Evolutionary conservation across 2,888 invertebrate genomes (phyloP).

Genomic region (Sinotaia quadrata): DNA sequence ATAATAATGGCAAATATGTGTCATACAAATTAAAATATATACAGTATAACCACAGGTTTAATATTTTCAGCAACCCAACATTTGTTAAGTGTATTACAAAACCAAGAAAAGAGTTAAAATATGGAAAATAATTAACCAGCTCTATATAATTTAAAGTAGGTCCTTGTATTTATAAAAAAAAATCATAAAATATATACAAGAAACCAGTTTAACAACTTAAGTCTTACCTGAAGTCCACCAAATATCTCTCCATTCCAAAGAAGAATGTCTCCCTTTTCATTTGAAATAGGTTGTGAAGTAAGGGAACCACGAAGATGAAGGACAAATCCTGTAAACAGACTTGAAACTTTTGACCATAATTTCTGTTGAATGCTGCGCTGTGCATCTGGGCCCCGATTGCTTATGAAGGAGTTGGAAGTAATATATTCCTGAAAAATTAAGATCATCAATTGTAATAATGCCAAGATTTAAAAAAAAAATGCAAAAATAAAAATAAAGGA

Average conservation of each 20-base stretch:
- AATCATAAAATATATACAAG: not conserved
- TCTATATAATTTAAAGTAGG: not conserved
- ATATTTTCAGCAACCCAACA: no score
- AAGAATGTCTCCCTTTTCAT: slow-evolving; percentile 78
- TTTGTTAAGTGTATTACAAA: not conserved
- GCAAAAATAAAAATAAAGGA: no score
- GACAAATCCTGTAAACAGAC: slow-evolving; percentile 74
- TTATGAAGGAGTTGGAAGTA: slow-evolving; percentile 15
- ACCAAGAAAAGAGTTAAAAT: not conserved
- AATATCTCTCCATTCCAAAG: slow-evolving; percentile 94
- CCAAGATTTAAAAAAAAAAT: no score
- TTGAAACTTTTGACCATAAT: slow-evolving; percentile 1
- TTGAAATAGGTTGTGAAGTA: slow-evolving; percentile 80
- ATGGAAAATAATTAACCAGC: not conserved
- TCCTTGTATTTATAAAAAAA: not conserved
- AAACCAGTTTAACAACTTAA: not conserved
- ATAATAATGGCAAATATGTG: no score
- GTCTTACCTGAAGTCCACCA: slow-evolving; percentile 74
- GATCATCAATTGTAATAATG: no score
- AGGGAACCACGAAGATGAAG: slow-evolving; percentile 88
- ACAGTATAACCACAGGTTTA: no score
- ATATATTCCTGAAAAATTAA: slow-evolving; percentile 17
- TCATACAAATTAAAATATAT: no score
- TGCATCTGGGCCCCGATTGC: slow-evolving; percentile 37
- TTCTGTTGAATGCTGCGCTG: not conserved